phyloP scores from a whole-genome alignment of 2,113 vertebrate genomes.

The cattle (Bos taurus) region ARS-UCD2.0 NC_037334.1:7677001-7677500 shows the following conservation, averaged over 20 bases:
- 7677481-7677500: neutral
- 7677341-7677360: neutral
- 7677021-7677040: neutral
- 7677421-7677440: neutral
- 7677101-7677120: neutral
- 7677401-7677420: neutral
- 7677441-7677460: neutral
- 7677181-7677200: neutral
- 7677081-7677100: neutral
- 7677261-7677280: neutral
- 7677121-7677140: neutral
- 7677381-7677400: neutral
- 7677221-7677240: neutral
- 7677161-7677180: neutral
- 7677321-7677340: neutral
- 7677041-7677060: neutral
- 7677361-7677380: neutral
- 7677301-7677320: neutral
- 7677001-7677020: neutral
- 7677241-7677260: neutral
- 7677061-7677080: neutral
- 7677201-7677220: neutral
- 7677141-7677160: neutral
- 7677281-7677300: neutral
- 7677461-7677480: neutral